A percentile compares a stretch with the other conserved stretches of the same genome.
Conservation (phyloP, 2,113 vertebrate species). For the Oenanthe oenanthe region DNA sequence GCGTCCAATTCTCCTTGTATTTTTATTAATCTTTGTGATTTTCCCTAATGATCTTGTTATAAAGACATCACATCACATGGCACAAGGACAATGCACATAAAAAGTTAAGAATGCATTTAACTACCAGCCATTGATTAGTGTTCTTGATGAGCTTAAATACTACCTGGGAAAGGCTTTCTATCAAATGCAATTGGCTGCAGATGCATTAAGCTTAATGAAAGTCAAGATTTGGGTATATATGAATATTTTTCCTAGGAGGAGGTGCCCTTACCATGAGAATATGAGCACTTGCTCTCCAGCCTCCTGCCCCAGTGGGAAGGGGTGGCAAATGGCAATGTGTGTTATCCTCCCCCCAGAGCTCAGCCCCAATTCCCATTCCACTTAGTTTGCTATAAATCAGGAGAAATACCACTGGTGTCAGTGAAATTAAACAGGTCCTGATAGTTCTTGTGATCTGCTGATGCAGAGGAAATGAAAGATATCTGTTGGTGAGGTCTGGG, state of each 20-base stretch:
- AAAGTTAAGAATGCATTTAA: conserved; percentile 58
- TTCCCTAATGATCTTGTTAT: conserved; percentile 6
- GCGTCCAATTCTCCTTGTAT: background rate
- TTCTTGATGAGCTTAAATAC: conserved; percentile 24
- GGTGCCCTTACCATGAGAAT: conserved; percentile 4
- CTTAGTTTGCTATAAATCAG: conserved; percentile 45
- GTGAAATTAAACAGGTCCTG: background rate
- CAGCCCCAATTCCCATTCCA: background rate
- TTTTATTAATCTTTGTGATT: conserved; percentile 45
- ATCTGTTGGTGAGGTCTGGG: background rate
- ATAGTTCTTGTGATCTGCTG: background rate
- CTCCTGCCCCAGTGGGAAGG: background rate
- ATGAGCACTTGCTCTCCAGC: background rate
- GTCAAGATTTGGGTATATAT: background rate
- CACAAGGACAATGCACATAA: conserved; percentile 22
- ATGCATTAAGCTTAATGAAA: conserved; percentile 2
- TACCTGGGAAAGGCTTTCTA: conserved; percentile 23
- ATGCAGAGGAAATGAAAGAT: background rate
- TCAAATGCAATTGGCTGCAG: conserved; percentile 24
- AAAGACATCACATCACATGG: conserved; percentile 36
- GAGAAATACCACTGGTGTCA: background rate
- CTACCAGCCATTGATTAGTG: background rate
- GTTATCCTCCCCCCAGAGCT: background rate
- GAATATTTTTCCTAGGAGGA: conserved; percentile 1
- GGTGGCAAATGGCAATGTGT: background rate